Percentiles rank a stretch among this genome's conserved stretches.
Evolutionary conservation across 2,113 vertebrate species (phyloP).

Genomic region (Solenodon paradoxus): DNA sequence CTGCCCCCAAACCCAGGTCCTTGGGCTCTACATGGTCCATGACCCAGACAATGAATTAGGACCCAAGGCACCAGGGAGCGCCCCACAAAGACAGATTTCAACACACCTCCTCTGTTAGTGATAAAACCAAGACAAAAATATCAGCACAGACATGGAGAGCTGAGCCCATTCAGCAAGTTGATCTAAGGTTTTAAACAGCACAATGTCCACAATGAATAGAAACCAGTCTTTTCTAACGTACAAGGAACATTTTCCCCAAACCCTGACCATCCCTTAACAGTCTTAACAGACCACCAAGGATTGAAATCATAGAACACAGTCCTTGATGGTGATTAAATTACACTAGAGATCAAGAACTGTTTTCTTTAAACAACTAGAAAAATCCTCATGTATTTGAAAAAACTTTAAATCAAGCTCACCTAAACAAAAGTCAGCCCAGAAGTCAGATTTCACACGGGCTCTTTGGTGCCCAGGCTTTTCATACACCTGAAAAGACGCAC

Average conservation of each 20-base stretch:
- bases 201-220: background rate
- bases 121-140: background rate
- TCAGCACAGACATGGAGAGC: background rate
- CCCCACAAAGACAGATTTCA: too few species aligned
- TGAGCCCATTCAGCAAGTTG: background rate
- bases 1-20: background rate
- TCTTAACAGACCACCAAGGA: background rate
- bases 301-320: background rate
- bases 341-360: background rate
- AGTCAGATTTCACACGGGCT: background rate
- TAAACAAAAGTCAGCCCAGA: background rate
- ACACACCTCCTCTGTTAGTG: background rate
- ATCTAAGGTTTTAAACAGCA: background rate
- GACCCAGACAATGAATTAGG: too few species aligned
- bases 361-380: background rate
- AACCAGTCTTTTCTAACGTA: background rate
- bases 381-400: background rate
- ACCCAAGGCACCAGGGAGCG: too few species aligned
- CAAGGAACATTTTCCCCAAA: background rate
- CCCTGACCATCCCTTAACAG: background rate
- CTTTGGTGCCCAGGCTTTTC: background rate
- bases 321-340: background rate
- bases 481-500: background rate
- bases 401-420: background rate
- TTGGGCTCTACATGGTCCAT: too few species aligned